Conservation (phyloP, 2,797 vertebrate genomes). For the Miichthys miiuy region DNA sequence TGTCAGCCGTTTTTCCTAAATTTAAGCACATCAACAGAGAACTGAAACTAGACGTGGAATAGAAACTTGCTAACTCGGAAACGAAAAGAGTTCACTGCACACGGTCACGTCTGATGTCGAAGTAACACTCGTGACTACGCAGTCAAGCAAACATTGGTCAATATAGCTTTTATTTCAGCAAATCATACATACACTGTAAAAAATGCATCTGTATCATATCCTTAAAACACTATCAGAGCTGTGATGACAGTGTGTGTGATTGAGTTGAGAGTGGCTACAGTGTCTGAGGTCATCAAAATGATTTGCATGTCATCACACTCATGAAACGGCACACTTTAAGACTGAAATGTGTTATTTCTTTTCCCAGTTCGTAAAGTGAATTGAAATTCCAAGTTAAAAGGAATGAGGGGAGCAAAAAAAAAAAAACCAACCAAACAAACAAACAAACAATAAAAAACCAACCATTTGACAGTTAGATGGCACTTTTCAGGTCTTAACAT, state of each 20-base stretch:
- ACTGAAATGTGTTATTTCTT: conserved; percentile 56
- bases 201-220: conserved; percentile 86
- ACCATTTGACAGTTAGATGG: conserved; percentile 60
- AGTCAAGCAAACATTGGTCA: conserved; percentile 85
- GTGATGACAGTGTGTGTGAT: conserved; percentile 84
- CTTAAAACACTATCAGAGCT: conserved; percentile 83
- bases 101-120: background rate
- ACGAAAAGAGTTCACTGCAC: background rate
- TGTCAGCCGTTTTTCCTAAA: background rate
- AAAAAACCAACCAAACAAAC: background rate
- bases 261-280: conserved; percentile 80
- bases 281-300: conserved; percentile 79
- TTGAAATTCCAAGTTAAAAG: conserved; percentile 69
- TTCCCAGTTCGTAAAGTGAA: conserved; percentile 50
- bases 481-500: conserved; percentile 73
- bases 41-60: conserved; percentile 26
- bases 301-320: conserved; percentile 73
- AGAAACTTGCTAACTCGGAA: conserved; percentile 8
- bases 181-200: conserved; percentile 95
- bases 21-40: conserved; percentile 15
- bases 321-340: conserved; percentile 65
- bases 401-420: conserved; percentile 24
- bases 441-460: background rate
- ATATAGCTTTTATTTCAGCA: conserved; percentile 97
- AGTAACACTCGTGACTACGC: conserved; percentile 14